These are phyloP conservation scores for Actinernus sp. DNA, from an alignment of 92 coral and sea anemone genomes.

Conservation along the genomic window DNA sequence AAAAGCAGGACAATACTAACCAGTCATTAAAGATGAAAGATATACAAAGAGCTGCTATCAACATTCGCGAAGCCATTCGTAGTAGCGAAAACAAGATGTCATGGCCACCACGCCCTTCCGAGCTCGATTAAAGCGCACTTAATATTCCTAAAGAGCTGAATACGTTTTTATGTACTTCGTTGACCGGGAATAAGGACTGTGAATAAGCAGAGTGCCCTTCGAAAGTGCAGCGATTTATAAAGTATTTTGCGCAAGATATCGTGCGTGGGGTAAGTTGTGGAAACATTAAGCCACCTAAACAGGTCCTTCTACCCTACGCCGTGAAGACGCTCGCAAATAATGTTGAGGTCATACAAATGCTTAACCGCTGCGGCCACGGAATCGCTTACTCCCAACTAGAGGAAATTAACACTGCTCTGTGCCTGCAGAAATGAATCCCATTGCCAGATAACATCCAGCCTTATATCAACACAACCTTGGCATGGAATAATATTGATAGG, in stretches of 20 bases:
- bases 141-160: constrained; percentile 40
- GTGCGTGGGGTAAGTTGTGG: constrained; percentile 62
- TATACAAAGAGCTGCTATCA: too few relatives aligned
- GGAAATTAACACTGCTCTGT: constrained; percentile 61
- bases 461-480: constrained; percentile 8
- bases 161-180: constrained; percentile 24
- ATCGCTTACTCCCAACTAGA: constrained; percentile 62
- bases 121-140: constrained; percentile 25
- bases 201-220: constrained; percentile 18
- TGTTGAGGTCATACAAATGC: constrained; percentile 43
- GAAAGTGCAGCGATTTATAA: constrained; percentile 36
- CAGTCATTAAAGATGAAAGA: too few relatives aligned
- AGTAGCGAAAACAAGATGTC: too few relatives aligned
- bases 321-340: constrained; percentile 58
- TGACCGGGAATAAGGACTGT: constrained; percentile 23
- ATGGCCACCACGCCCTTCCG: too few relatives aligned
- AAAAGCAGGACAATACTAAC: too few relatives aligned
- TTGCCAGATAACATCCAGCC: constrained; percentile 26
- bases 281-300: constrained; percentile 67
- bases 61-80: too few relatives aligned
- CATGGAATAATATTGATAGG: constrained; percentile 44
- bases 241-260: constrained; percentile 62
- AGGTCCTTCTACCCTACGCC: constrained; percentile 61
- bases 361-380: constrained; percentile 68
- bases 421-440: constrained; percentile 37